These are phyloP conservation scores for Chrysochloris asiatica DNA, from an alignment of 2,113 vertebrate species.

Conservation along the genomic window DNA sequence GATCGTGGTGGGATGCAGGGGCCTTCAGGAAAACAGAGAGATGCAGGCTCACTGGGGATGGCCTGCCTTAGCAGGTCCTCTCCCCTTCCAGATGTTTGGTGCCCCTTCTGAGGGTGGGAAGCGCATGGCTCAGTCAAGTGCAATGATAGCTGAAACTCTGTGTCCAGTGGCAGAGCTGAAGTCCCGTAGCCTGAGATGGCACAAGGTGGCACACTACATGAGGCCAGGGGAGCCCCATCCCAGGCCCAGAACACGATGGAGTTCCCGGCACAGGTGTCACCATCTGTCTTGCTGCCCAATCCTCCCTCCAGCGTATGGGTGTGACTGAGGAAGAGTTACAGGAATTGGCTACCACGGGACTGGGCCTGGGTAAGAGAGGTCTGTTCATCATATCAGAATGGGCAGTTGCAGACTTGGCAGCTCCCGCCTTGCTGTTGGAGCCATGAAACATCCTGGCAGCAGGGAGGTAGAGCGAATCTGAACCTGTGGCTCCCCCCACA, in stretches of 20 bases:
- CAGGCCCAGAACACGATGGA: not conserved
- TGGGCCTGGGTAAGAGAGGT: not conserved
- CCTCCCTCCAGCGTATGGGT: accelerated
- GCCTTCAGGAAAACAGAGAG: too few species aligned
- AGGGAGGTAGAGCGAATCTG: accelerated
- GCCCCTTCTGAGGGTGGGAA: too few species aligned
- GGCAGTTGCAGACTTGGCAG: accelerated
- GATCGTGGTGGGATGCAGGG: accelerated
- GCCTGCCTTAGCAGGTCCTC: not conserved
- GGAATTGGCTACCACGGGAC: not conserved
- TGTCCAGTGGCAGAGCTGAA: too few species aligned
- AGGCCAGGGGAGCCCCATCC: not conserved
- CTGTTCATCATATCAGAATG: not conserved
- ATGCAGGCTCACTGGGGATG: not conserved
- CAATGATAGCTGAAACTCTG: too few species aligned
- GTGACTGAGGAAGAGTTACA: not conserved
- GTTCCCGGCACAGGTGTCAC: accelerated
- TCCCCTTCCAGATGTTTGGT: too few species aligned
- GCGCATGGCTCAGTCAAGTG: too few species aligned
- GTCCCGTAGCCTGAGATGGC: not conserved
- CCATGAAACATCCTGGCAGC: not conserved
- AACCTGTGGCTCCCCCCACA: not conserved
- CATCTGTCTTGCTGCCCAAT: not conserved
- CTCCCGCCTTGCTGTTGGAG: not conserved
- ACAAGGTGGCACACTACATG: not conserved